Evolutionary conservation across 2,888 invertebrate genomes (phyloP).

Genomic region (Hoplodrina blanda): DNA sequence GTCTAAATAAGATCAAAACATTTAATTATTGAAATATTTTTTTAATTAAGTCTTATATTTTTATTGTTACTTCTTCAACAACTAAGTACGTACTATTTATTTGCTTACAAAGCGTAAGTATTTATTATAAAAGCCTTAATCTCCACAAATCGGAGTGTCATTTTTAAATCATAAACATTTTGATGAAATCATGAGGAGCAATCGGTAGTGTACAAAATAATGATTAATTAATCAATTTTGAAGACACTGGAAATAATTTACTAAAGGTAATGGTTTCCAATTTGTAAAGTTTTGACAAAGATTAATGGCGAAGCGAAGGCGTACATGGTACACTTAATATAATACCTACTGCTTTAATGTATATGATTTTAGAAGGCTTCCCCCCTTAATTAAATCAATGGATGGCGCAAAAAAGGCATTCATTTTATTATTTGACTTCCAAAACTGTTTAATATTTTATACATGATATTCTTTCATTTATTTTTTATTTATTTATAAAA

Average conservation of each 20-base stretch:
- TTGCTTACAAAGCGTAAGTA: no score
- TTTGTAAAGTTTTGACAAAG: constrained; percentile 73
- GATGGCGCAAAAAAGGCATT: background rate
- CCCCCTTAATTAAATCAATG: background rate
- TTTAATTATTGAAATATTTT: background rate
- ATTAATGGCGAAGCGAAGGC: constrained; percentile 66
- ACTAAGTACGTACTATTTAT: no score
- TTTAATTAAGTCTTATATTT: background rate
- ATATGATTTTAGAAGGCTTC: constrained; percentile 4
- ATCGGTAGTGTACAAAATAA: constrained; percentile 12
- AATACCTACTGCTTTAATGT: constrained; percentile 7
- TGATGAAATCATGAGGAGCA: constrained; percentile 5
- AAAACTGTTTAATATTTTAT: no score
- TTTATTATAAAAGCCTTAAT: background rate
- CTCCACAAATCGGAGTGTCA: background rate
- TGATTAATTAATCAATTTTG: constrained; percentile 47
- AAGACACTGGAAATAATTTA: constrained; percentile 51
- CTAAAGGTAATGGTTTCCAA: constrained; percentile 69
- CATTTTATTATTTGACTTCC: background rate
- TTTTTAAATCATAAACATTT: constrained; percentile 1
- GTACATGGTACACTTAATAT: constrained; percentile 57
- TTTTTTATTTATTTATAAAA: no score
- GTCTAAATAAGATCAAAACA: background rate
- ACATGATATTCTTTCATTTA: no score
- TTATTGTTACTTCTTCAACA: background rate